Evolutionary conservation across 2,888 invertebrate species (phyloP), one percentile per base, ranked within the genome.

Genomic region (Hipparchia semele): DNA sequence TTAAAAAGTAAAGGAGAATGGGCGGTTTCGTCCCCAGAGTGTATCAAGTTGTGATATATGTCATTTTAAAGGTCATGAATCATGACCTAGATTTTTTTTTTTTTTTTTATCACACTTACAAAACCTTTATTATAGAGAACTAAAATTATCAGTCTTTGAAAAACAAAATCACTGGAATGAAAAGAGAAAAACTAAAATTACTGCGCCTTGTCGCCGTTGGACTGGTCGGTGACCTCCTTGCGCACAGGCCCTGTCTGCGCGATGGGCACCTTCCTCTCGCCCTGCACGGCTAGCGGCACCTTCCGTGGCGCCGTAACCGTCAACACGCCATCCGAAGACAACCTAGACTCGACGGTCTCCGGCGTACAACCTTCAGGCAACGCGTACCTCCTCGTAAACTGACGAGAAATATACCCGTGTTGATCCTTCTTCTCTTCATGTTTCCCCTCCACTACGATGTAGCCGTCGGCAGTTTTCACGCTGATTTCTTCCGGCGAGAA

Each of bases 361-460:
- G 96, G 92, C 76, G 96, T 95, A 75, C 96, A 96, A 1, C 96
- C 96, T 77, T 96, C 95, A 0, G 98, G 97, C 74, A 98, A 85
- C n/a, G 95, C 90, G 83, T 97, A 98, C 66, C 96, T 95, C 0
- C 98, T 95, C 0, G 96, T 95, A 79, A 98, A 96, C 79, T 97
- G 96, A 45, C 97, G 94, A 0, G 96, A 96, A 70, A 97, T 95
- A 77, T 92, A 96, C 0, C 97, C 97, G 80, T 96, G 96, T 49
- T 96, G 95, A 80, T 97, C 97, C 75, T 96, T 95, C 81, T 96
- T 96, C 84, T 97, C 97, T 80, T 97, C 96, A 80, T 98, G 97
- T 82, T 96, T 97, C 0, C 96, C 97, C 86, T 97, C 97, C 0
- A 97, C 94, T 1, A 97, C 94, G 13, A 98, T 95, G 68, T 89